Base-by-base conservation (phyloP, 1,140 invertebrate genomes). In the Planococcus citri region DNA sequence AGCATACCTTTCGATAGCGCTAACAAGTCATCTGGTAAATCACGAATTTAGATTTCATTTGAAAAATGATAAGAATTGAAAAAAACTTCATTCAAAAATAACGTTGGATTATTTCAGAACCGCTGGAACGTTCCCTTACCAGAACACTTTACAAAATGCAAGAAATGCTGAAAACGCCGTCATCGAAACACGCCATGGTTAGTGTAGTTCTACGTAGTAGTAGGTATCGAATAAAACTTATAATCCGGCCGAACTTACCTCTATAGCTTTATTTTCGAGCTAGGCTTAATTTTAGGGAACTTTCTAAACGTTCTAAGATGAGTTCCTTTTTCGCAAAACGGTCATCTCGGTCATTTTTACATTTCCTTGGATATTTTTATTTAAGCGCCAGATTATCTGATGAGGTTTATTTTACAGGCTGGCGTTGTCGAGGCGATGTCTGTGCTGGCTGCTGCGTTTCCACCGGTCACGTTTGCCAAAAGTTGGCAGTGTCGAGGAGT, bases 311-410 rank as follows among this genome's bases (percentile, higher is more conserved):
- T 64, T 9, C 20, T 12, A 4, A 64, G 20, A 64, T 64, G 60
- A 1, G 25, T 64, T 24, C 60, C 60, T 64, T 64, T 64, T 27
- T 64, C 60, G 25, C 60, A 64, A 14, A 25, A 64, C 20, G 60
- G 10, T 9, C 22, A 14, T 25, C 20, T 10, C 25, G 9, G 22
- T 64, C 17, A 51, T 51, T 51, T 51, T 51, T 20, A 51, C 6
- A 20, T 51, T 51, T 51, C 12, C 41, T 51, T 51, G 41, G 41
- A 51, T 51, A n/a, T 51, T 51, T 22, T 64, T 64, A 25, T 64
- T 64, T n/a, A n/a, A n/a, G n/a, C n/a, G n/a, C n/a, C n/a, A n/a
- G n/a, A n/a, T n/a, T n/a, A n/a, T n/a, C n/a, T n/a, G n/a, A n/a
- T n/a, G n/a, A n/a, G n/a, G n/a, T n/a, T n/a, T n/a, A n/a, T 27